A percentile compares a stretch with the other conserved stretches of the same genome.
These are phyloP conservation scores for Ceraclea dissimilis DNA, from an alignment of 2,888 invertebrate genomes.

Conservation along the genomic window DNA sequence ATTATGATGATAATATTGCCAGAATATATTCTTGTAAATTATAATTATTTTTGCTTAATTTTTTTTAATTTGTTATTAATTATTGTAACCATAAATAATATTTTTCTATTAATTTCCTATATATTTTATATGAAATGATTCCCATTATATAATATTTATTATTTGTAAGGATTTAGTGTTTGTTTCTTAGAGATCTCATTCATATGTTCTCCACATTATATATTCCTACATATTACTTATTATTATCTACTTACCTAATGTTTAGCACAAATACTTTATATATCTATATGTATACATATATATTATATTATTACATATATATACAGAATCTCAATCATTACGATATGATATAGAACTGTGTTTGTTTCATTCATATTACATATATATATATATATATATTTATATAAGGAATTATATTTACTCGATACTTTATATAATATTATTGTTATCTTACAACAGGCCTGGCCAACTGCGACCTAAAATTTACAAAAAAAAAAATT, in stretches of 20 bases:
- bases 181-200: slow-evolving; percentile 25
- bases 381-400: too few species aligned
- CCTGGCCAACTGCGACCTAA: too few species aligned
- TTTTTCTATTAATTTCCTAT: slow-evolving; percentile 28
- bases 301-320: too few species aligned
- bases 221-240: background rate
- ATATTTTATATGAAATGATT: slow-evolving; percentile 23
- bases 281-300: too few species aligned
- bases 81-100: background rate
- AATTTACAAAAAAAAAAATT: too few species aligned
- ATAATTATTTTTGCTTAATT: slow-evolving; percentile 34
- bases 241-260: background rate
- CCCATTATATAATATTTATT: slow-evolving; percentile 19
- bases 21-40: slow-evolving; percentile 33
- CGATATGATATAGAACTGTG: too few species aligned
- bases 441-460: too few species aligned
- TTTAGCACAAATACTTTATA: background rate
- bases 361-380: too few species aligned
- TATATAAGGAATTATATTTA: too few species aligned
- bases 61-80: background rate
- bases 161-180: slow-evolving; percentile 19
- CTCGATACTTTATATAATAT: too few species aligned
- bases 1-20: background rate
- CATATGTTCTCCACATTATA: slow-evolving; percentile 9
- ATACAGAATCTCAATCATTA: too few species aligned